Conservation (phyloP, 2,888 invertebrate species). For the Apodemia zela region DNA sequence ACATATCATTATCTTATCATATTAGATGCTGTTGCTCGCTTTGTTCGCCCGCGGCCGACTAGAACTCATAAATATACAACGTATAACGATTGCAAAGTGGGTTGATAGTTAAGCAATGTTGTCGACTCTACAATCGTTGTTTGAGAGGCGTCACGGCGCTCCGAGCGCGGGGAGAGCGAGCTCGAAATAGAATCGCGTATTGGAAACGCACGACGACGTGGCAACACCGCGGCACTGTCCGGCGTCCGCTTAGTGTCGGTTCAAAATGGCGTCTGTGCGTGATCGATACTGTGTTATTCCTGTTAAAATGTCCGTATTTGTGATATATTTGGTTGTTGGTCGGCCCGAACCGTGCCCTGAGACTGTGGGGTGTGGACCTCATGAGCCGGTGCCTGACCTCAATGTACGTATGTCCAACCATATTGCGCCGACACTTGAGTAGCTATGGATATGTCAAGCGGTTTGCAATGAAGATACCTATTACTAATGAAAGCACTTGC, state of each 20-base stretch:
- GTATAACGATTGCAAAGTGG: constrained; percentile 41
- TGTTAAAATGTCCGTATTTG: constrained; percentile 71
- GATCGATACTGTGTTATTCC: constrained; percentile 77
- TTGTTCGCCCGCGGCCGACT: constrained; percentile 45
- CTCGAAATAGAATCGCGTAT: constrained; percentile 75
- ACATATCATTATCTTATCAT: constrained; percentile 59
- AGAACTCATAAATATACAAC: constrained; percentile 57
- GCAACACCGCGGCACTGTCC: constrained; percentile 72
- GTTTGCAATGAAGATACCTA: constrained; percentile 51
- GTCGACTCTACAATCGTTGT: constrained; percentile 63
- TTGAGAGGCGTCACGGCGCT: constrained; percentile 53
- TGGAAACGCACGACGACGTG: constrained; percentile 73
- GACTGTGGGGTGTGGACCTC: constrained; percentile 60
- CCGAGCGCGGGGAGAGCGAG: constrained; percentile 50
- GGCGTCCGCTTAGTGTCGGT: constrained; percentile 74
- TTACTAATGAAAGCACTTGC: constrained; percentile 39
- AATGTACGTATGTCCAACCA: constrained; percentile 76
- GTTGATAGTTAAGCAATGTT: constrained; percentile 50
- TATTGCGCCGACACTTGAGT: constrained; percentile 72
- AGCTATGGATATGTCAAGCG: constrained; percentile 56
- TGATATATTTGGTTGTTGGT: constrained; percentile 73
- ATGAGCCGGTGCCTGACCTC: constrained; percentile 64
- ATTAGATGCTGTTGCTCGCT: constrained; percentile 44
- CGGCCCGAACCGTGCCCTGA: constrained; percentile 69
- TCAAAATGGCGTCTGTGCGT: constrained; percentile 80